These are phyloP conservation scores for human DNA, from an alignment of 2,113 vertebrate species.

Conservation along the genomic window GRCh38 chr7:110378001-110378500, in stretches of 20 bases:
- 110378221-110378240: background rate
- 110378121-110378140: slow-evolving; percentile 15
- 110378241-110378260: background rate
- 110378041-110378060: background rate
- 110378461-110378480: background rate
- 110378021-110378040: background rate
- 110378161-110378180: background rate
- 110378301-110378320: background rate
- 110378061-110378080: background rate
- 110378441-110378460: background rate
- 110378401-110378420: background rate
- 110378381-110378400: slow-evolving; percentile 34
- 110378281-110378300: background rate
- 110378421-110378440: background rate
- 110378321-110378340: background rate
- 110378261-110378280: background rate
- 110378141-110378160: slow-evolving; percentile 16
- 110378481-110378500: slow-evolving; percentile 15
- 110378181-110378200: background rate
- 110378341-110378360: slow-evolving; percentile 16
- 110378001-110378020: background rate
- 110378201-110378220: background rate
- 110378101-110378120: background rate
- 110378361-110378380: background rate
- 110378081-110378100: slow-evolving; percentile 16